Evolutionary conservation across 2,797 vertebrate species (phyloP).

Genomic region (Periparus ater): DNA sequence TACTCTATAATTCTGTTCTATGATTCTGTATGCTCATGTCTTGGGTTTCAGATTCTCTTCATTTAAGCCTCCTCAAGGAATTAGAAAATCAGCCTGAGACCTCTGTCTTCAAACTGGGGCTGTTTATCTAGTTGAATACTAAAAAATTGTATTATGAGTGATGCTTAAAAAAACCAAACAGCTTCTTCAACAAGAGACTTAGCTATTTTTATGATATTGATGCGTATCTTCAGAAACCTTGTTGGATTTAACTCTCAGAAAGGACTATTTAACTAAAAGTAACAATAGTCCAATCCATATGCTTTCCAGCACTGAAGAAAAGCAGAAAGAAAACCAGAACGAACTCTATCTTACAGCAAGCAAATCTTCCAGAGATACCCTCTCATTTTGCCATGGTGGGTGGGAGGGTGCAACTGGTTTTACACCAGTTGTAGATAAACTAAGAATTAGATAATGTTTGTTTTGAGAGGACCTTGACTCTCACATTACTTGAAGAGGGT

Average conservation of each 20-base stretch:
- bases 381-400: neutral
- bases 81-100: neutral
- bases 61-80: neutral
- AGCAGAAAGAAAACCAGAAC: neutral
- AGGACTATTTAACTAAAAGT: neutral
- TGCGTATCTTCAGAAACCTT: neutral
- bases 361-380: neutral
- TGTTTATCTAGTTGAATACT: neutral
- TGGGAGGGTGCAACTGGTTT: neutral
- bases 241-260: neutral
- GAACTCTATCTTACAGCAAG: neutral
- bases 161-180: neutral
- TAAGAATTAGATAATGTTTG: neutral
- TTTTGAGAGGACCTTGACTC: neutral
- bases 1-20: neutral
- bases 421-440: neutral
- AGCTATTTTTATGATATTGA: neutral
- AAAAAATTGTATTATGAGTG: accelerated
- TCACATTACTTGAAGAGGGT: neutral
- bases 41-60: neutral
- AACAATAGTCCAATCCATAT: neutral
- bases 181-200: neutral
- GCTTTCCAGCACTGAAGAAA: neutral
- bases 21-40: neutral
- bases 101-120: neutral